Evolutionary conservation across 92 coral and sea anemone genomes (phyloP).

Genomic region (Epizoanthus scotinus): DNA sequence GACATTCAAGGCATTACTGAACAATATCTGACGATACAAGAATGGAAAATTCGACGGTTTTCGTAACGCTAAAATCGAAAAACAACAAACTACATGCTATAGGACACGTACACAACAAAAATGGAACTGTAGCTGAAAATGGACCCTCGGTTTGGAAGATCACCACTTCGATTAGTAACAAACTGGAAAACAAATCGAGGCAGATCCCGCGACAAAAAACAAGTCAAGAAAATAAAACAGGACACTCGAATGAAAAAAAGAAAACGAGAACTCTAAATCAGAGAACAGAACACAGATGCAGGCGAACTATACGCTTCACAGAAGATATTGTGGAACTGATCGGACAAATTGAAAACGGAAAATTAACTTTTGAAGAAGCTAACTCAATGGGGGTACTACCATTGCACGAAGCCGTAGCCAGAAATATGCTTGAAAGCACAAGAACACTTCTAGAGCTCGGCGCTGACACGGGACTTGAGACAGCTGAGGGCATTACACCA

Average conservation of each 20-base stretch:
- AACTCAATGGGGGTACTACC: constrained; percentile 64
- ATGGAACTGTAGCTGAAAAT: background rate
- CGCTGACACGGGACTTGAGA: constrained; percentile 60
- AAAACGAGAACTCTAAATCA: constrained; percentile 5
- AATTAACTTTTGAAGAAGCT: constrained; percentile 48
- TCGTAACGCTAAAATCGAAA: constrained; percentile 9
- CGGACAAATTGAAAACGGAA: constrained; percentile 45
- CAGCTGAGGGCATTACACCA: constrained; percentile 82
- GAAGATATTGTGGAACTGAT: constrained; percentile 24
- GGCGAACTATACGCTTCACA: background rate
- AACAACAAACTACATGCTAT: constrained; percentile 4
- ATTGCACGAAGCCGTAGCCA: constrained; percentile 77
- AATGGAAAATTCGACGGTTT: constrained; percentile 19
- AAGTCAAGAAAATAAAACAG: background rate
- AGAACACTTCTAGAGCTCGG: constrained; percentile 68
- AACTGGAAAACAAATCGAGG: background rate
- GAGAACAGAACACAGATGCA: background rate
- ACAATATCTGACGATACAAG: too few relatives aligned
- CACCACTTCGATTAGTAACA: constrained; percentile 3
- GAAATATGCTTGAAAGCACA: constrained; percentile 61
- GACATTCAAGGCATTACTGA: too few relatives aligned
- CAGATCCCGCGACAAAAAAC: background rate
- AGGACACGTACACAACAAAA: constrained; percentile 5
- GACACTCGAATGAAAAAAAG: background rate
- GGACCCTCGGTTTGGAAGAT: constrained; percentile 26